Evolutionary conservation across 2,797 vertebrate genomes (phyloP).

Genomic region (Setipinna tenuifilis): DNA sequence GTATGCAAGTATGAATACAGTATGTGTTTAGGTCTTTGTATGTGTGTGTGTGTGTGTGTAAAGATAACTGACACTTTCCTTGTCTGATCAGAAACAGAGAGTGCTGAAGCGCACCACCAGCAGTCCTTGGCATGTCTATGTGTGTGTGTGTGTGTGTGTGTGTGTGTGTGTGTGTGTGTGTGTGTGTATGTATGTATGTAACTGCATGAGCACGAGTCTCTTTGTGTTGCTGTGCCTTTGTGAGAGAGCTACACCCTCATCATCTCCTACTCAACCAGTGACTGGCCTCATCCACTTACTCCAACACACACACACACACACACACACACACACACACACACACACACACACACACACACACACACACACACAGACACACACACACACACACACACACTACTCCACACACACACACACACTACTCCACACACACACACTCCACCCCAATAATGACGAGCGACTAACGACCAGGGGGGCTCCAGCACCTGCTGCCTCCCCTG

Average conservation of each 20-base stretch:
- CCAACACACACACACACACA: background rate
- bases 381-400: too few species aligned
- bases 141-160: background rate
- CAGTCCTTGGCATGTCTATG: background rate
- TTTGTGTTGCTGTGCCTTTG: background rate
- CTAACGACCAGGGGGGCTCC: background rate
- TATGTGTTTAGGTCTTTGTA: background rate
- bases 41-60: background rate
- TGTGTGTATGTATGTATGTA: background rate
- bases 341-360: background rate
- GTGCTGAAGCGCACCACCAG: background rate
- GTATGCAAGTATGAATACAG: background rate
- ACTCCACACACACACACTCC: background rate
- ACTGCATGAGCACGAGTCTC: too few species aligned
- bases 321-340: constrained; percentile 6
- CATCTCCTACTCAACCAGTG: background rate
- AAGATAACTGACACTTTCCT: background rate
- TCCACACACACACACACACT: too few species aligned
- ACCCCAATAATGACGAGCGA: background rate
- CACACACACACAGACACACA: background rate
- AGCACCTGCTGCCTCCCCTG: constrained; percentile 19
- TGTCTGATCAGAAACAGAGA: background rate
- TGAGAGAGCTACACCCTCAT: background rate
- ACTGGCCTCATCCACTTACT: background rate
- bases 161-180: background rate